Percentiles rank a stretch among this genome's conserved stretches.
Evolutionary conservation across 30 jellyfish, hydroid and myxozoan genomes (phyloP).

Genomic region (Nemopilema nomurai): DNA sequence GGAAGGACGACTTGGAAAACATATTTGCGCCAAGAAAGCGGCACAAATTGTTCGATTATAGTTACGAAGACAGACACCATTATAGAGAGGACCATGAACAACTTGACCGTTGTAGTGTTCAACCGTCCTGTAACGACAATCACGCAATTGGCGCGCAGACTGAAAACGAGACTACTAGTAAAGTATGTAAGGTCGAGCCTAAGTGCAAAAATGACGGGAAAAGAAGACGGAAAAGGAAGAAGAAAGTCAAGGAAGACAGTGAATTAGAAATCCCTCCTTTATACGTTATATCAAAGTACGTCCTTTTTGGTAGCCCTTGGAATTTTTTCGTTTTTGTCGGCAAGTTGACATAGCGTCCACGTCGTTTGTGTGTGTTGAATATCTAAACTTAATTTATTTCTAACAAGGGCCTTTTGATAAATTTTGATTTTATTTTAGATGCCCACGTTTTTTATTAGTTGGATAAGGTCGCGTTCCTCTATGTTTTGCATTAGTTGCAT

Average conservation of each 20-base stretch:
- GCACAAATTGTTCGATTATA: not conserved
- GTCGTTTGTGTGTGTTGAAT: too few species aligned
- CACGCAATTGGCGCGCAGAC: not conserved
- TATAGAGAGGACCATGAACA: not conserved
- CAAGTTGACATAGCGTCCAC: too few species aligned
- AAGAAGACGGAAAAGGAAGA: slow-evolving; percentile 15
- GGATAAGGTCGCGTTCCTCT: not conserved
- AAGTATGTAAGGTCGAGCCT: not conserved
- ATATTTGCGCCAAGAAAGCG: not conserved
- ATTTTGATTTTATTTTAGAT: not conserved
- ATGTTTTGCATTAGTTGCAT: not conserved
- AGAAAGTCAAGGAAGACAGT: slow-evolving; percentile 4
- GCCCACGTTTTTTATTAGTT: not conserved
- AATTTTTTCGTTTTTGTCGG: not conserved
- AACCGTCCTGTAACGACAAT: not conserved
- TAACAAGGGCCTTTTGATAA: not conserved
- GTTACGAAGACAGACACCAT: not conserved
- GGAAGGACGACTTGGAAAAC: not conserved
- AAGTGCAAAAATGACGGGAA: not conserved
- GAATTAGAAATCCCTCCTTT: slow-evolving; percentile 20
- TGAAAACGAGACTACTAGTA: not conserved
- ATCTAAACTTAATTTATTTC: not conserved
- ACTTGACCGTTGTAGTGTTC: not conserved
- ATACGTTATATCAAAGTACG: slow-evolving; percentile 26
- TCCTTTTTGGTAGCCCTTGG: not conserved